A percentile compares a stretch with the other conserved stretches of the same genome.
Evolutionary conservation across 2,113 vertebrate genomes (phyloP).

Genomic region (Dipodomys merriami): DNA sequence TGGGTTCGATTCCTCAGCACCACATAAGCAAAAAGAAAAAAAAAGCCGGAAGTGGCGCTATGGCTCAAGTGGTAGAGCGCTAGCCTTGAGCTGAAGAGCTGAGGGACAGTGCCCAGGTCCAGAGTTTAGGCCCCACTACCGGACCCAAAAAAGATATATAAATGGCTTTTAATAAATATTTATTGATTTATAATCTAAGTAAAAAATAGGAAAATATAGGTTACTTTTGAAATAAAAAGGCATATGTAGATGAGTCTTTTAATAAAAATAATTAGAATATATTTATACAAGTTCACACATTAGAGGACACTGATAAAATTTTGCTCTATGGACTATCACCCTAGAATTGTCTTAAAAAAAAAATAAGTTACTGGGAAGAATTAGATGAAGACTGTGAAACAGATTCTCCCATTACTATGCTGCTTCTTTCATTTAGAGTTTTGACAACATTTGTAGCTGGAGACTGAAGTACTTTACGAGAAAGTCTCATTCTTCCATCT

Average conservation of each 20-base stretch:
- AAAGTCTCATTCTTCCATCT: conserved; percentile 97
- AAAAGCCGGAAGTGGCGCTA: no score
- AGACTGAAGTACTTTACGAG: conserved; percentile 95
- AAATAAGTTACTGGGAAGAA: conserved; percentile 76
- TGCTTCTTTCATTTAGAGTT: conserved; percentile 92
- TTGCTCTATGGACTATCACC: not conserved
- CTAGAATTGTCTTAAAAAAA: conserved; percentile 47
- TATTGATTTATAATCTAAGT: conserved; percentile 60
- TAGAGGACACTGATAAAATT: not conserved
- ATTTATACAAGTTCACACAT: conserved; percentile 52
- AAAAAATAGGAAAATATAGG: conserved; percentile 40
- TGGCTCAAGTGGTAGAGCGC: no score
- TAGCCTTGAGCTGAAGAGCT: no score
- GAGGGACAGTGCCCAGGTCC: no score
- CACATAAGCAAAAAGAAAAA: no score
- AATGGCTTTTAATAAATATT: conserved; percentile 67
- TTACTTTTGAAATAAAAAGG: conserved; percentile 5
- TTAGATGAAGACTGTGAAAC: conserved; percentile 81
- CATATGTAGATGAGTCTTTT: conserved; percentile 46
- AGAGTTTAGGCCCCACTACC: no score
- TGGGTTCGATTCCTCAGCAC: no score
- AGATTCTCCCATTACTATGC: conserved; percentile 89
- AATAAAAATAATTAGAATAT: conserved; percentile 68
- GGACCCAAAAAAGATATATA: not conserved
- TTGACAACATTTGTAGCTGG: conserved; percentile 88